Evolutionary conservation across 35 echinoderm and acorn worm genomes (phyloP).

Genomic region (Strongylocentrotus purpuratus): DNA sequence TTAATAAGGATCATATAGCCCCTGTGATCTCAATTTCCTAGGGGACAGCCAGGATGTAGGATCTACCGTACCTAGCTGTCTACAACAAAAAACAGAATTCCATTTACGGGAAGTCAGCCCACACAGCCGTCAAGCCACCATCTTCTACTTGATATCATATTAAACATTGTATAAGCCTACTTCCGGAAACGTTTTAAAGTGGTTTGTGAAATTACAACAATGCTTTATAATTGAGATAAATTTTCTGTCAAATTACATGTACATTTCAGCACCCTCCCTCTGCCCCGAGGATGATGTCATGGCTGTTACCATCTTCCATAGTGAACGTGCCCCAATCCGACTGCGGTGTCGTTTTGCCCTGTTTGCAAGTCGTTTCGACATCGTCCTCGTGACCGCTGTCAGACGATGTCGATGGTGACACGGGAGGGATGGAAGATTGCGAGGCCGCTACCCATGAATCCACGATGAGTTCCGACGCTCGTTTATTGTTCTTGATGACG

Average conservation of each 20-base stretch:
- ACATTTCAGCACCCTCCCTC: background rate
- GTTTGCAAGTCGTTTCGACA: background rate
- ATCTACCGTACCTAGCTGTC: no score
- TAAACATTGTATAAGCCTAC: no score
- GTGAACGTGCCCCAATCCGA: background rate
- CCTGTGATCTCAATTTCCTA: no score
- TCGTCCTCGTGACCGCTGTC: constrained; percentile 12
- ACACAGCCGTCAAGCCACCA: no score
- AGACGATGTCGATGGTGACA: background rate
- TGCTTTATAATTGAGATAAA: no score
- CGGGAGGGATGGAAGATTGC: background rate
- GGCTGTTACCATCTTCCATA: background rate
- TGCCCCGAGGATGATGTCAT: background rate
- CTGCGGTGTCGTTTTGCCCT: background rate
- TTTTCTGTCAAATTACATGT: background rate
- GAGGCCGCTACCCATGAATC: constrained; percentile 17
- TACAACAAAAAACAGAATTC: no score
- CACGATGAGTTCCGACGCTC: constrained; percentile 36
- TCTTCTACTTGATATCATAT: no score
- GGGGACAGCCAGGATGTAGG: no score
- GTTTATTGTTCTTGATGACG: background rate
- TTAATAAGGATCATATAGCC: no score
- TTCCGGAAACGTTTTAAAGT: no score
- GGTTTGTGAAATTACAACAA: no score
- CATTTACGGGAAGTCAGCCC: no score